Evolutionary conservation across 1,140 invertebrate species (phyloP).

Genomic region (Pseudomyrmex pallidus): DNA sequence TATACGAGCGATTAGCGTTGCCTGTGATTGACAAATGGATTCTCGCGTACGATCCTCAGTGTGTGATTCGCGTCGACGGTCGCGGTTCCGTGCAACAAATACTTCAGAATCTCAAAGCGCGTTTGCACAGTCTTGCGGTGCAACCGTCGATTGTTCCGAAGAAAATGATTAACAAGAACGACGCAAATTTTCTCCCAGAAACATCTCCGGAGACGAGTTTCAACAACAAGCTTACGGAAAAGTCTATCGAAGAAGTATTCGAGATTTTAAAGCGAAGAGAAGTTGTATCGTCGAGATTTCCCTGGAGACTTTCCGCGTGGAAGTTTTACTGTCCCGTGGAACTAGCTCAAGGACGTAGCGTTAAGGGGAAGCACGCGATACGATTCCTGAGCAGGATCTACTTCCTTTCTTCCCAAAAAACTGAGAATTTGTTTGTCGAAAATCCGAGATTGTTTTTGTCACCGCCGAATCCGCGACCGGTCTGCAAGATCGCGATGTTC

Average conservation of each 20-base stretch:
- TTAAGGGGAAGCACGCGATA: constrained; percentile 85
- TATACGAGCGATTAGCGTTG: constrained; percentile 75
- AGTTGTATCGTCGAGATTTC: constrained; percentile 74
- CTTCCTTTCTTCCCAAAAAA: constrained; percentile 84
- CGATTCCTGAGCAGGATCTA: constrained; percentile 87
- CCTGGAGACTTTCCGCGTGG: constrained; percentile 85
- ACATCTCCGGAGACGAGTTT: constrained; percentile 1
- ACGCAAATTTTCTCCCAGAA: constrained; percentile 12
- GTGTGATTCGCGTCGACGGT: constrained; percentile 86
- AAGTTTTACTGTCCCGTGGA: constrained; percentile 87
- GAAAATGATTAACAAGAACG: constrained; percentile 38
- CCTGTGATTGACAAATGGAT: constrained; percentile 84
- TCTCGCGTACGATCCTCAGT: constrained; percentile 84
- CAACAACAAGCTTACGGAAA: constrained; percentile 49
- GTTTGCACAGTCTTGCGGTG: constrained; percentile 81
- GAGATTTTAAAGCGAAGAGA: constrained; percentile 69
- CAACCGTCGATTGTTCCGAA: constrained; percentile 82
- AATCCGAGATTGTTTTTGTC: constrained; percentile 87
- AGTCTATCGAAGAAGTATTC: constrained; percentile 74
- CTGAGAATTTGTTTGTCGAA: constrained; percentile 84
- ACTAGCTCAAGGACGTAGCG: constrained; percentile 83
- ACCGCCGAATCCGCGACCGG: constrained; percentile 79
- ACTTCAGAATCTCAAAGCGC: constrained; percentile 83
- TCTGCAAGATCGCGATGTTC: constrained; percentile 82
- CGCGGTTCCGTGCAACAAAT: constrained; percentile 81